These are phyloP conservation scores for Dysdera silvatica DNA, from an alignment of 1,140 invertebrate genomes.

Conservation along the genomic window DNA sequence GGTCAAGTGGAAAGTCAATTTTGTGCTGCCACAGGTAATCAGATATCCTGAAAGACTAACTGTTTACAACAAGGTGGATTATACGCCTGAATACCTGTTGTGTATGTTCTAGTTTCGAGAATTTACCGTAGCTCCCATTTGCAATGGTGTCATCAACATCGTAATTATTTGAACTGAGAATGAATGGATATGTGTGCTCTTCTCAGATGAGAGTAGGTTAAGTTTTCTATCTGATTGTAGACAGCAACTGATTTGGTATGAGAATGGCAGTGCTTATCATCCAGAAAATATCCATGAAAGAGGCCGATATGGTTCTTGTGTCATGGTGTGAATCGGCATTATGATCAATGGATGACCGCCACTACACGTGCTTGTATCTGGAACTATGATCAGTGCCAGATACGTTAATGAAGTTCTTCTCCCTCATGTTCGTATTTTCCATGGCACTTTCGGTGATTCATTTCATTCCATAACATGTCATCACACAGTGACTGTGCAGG, in stretches of 20 bases:
- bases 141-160: not conserved
- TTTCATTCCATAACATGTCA: not conserved
- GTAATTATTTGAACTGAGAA: not conserved
- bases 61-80: not conserved
- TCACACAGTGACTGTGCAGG: not conserved
- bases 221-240: conserved; percentile 7
- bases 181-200: conserved; percentile 7
- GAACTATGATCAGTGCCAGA: not conserved
- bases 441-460: not conserved
- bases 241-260: not conserved
- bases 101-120: conserved; percentile 3
- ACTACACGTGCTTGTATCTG: not conserved
- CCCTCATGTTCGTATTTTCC: not conserved
- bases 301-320: not conserved
- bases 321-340: not conserved
- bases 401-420: not conserved
- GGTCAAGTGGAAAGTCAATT: not conserved
- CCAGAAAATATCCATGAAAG: conserved; percentile 11
- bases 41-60: not conserved
- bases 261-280: conserved; percentile 6
- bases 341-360: not conserved
- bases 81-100: not conserved
- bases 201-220: conserved; percentile 6
- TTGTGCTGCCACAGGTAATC: not conserved
- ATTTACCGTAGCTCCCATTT: not conserved